Conservation (phyloP, 2,113 vertebrate species). For the Gallinago undulata region DNA sequence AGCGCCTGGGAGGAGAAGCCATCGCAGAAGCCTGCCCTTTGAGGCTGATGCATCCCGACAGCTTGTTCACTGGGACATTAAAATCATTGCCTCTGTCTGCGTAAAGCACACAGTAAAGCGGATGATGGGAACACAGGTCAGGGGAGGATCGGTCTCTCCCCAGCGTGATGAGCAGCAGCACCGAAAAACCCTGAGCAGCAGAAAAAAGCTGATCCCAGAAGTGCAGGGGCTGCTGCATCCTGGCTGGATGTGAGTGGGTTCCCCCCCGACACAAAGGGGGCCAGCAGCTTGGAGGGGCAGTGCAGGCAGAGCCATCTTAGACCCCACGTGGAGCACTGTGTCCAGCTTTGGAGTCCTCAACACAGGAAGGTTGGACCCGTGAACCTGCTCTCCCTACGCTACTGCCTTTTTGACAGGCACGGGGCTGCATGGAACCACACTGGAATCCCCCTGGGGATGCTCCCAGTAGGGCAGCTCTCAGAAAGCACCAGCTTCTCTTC, state of each 20-base stretch:
- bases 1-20: constrained; percentile 16
- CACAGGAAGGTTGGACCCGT: background rate
- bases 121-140: constrained; percentile 21
- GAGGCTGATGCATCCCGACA: constrained; percentile 67
- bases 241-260: background rate
- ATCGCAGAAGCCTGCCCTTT: constrained; percentile 18
- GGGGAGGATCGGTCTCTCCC: background rate
- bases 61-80: constrained; percentile 63
- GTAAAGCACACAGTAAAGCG: background rate
- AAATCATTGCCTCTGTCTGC: constrained; percentile 50
- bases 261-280: background rate
- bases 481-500: background rate
- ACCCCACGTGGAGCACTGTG: no score
- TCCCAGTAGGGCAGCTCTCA: background rate
- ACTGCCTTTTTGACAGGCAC: background rate
- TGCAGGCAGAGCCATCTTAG: background rate
- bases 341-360: no score
- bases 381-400: accelerated
- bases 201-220: accelerated
- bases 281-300: background rate
- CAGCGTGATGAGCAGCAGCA: accelerated
- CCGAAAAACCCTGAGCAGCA: background rate
- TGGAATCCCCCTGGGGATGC: background rate
- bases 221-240: background rate
- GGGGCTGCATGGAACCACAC: accelerated